Percentiles rank a stretch among this genome's conserved stretches.
Evolutionary conservation across 35 echinoderm and acorn worm genomes (phyloP).

Genomic region (Hemicentrotus pulcherrimus): DNA sequence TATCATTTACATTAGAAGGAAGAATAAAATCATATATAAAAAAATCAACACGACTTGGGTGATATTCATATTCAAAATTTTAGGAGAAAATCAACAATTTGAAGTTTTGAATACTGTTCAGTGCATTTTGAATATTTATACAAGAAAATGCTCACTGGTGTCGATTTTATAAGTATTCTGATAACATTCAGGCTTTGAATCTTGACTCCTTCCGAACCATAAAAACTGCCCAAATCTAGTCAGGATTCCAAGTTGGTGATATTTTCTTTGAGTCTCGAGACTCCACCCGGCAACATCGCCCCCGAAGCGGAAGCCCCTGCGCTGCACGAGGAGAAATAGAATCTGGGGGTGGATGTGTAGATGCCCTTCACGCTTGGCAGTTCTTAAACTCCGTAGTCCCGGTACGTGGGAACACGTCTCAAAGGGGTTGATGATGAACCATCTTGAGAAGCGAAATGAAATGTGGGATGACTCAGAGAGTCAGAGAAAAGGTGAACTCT

Average conservation of each 20-base stretch:
- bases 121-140: no score
- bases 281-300: not conserved
- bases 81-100: no score
- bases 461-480: not conserved
- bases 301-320: not conserved
- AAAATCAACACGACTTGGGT: no score
- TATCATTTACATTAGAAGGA: not conserved
- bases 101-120: no score
- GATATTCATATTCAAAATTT: no score
- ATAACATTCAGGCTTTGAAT: not conserved
- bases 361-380: not conserved
- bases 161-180: not conserved
- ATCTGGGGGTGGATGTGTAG: slow-evolving; percentile 7
- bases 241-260: not conserved
- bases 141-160: no score
- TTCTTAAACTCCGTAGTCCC: not conserved
- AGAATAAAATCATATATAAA: no score
- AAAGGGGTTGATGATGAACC: not conserved
- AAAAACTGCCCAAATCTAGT: not conserved
- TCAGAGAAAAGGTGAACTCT: slow-evolving; percentile 2
- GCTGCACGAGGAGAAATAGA: not conserved
- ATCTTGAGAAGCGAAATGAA: not conserved
- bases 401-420: not conserved
- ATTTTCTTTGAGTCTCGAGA: not conserved
- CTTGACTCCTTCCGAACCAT: not conserved